phyloP scores from a whole-genome alignment of 2,888 invertebrate genomes.

The Acholoe squamosa region DNA sequence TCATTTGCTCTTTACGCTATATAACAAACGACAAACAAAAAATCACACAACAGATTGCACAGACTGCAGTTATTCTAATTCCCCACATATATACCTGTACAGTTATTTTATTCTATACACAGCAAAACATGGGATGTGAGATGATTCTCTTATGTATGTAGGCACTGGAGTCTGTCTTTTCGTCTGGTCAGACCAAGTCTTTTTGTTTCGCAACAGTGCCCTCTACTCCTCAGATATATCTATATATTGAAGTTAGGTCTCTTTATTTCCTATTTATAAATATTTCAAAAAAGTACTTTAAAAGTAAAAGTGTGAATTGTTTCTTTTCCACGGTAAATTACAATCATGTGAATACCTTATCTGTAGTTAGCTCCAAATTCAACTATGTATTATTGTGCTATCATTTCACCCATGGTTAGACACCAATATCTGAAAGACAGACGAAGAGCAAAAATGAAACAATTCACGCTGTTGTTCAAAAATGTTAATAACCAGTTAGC shows the following conservation, averaged over 20 bases:
- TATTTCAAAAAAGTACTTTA: too few relatives aligned
- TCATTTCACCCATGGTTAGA: too few relatives aligned
- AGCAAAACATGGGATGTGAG: not conserved
- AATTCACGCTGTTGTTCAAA: too few relatives aligned
- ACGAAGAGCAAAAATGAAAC: too few relatives aligned
- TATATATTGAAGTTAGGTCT: not conserved
- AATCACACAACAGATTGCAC: not conserved
- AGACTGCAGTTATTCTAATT: not conserved
- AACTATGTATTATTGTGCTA: too few relatives aligned
- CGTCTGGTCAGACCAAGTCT: slow-evolving; percentile 30
- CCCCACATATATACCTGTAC: not conserved
- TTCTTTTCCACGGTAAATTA: too few relatives aligned
- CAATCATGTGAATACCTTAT: too few relatives aligned
- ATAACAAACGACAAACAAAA: not conserved
- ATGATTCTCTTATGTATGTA: not conserved
- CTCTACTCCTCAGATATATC: not conserved
- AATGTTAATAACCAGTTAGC: too few relatives aligned
- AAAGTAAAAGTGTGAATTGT: too few relatives aligned
- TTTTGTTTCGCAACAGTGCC: not conserved
- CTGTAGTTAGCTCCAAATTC: too few relatives aligned
- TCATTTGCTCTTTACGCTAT: not conserved
- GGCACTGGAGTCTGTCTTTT: not conserved
- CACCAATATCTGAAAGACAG: too few relatives aligned
- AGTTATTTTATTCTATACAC: not conserved
- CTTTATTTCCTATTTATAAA: too few relatives aligned